These are phyloP conservation scores for Rhopalosiphum padi DNA, from an alignment of 1,140 invertebrate genomes.

Conservation along the genomic window DNA sequence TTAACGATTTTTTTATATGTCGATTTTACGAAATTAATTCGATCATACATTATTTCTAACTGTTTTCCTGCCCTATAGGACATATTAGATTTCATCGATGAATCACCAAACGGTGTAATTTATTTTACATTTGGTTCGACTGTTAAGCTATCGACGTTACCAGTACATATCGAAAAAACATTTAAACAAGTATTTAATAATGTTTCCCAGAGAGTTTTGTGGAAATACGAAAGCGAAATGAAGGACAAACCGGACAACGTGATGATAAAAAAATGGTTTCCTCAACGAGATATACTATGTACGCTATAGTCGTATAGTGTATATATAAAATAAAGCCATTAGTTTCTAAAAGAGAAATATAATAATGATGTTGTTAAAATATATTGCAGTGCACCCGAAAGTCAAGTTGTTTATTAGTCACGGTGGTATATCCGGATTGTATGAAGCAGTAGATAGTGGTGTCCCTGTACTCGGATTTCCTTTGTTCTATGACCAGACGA, in stretches of 20 bases:
- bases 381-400: conserved; percentile 69
- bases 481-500: conserved; percentile 70
- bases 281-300: conserved; percentile 64
- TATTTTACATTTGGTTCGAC: conserved; percentile 71
- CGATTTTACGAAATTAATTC: too few species aligned
- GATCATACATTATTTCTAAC: too few species aligned
- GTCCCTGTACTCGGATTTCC: conserved; percentile 75
- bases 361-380: too few species aligned
- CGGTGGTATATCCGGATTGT: conserved; percentile 73
- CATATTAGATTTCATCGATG: conserved; percentile 69
- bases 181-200: conserved; percentile 66
- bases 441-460: conserved; percentile 74
- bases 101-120: conserved; percentile 68
- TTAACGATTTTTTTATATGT: too few species aligned
- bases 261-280: conserved; percentile 63
- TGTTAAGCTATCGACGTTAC: conserved; percentile 63
- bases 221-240: conserved; percentile 68
- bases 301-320: conserved; percentile 22
- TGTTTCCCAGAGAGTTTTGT: conserved; percentile 68
- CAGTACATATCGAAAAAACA: conserved; percentile 62
- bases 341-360: too few species aligned
- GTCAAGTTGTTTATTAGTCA: conserved; percentile 75
- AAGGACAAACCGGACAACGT: conserved; percentile 66
- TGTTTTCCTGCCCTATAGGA: conserved; percentile 62
- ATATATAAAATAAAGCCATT: neutral